Evolutionary conservation across 1,140 invertebrate genomes (phyloP).

Genomic region (Heliconius eleuchia): DNA sequence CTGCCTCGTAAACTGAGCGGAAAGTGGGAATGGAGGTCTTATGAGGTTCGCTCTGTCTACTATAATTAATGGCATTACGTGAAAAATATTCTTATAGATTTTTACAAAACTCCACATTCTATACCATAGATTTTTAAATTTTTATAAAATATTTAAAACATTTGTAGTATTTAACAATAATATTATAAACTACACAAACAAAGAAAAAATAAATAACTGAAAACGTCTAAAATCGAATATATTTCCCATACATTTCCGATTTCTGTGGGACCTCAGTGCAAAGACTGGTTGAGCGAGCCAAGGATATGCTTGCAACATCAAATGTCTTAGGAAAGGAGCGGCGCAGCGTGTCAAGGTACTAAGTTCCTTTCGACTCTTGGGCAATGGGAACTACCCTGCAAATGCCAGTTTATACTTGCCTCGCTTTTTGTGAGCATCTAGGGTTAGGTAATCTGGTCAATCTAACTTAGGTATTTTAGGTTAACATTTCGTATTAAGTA

Average conservation of each 20-base stretch:
- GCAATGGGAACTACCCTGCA: conserved; percentile 59
- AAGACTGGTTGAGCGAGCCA: conserved; percentile 55
- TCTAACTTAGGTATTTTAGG: conserved; percentile 1
- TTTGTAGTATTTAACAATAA: neutral
- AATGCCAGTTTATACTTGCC: conserved; percentile 46
- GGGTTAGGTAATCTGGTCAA: conserved; percentile 24
- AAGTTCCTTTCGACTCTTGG: conserved; percentile 62
- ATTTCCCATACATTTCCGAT: conserved; percentile 2
- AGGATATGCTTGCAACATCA: conserved; percentile 60
- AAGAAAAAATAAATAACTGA: neutral
- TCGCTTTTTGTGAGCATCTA: conserved; percentile 25
- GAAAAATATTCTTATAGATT: too few relatives aligned
- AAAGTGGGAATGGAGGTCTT: too few relatives aligned
- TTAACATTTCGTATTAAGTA: neutral
- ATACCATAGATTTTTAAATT: too few relatives aligned
- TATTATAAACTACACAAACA: neutral
- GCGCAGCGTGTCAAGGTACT: conserved; percentile 59
- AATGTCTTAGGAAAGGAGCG: conserved; percentile 68
- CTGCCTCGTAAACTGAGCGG: too few relatives aligned
- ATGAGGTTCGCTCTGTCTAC: too few relatives aligned
- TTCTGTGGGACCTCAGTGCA: conserved; percentile 18
- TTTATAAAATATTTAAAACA: too few relatives aligned
- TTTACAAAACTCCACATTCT: too few relatives aligned
- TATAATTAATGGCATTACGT: too few relatives aligned
- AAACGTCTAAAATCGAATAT: neutral